phyloP scores from a whole-genome alignment of 1,140 invertebrate genomes.

The Dryas iulia region DNA sequence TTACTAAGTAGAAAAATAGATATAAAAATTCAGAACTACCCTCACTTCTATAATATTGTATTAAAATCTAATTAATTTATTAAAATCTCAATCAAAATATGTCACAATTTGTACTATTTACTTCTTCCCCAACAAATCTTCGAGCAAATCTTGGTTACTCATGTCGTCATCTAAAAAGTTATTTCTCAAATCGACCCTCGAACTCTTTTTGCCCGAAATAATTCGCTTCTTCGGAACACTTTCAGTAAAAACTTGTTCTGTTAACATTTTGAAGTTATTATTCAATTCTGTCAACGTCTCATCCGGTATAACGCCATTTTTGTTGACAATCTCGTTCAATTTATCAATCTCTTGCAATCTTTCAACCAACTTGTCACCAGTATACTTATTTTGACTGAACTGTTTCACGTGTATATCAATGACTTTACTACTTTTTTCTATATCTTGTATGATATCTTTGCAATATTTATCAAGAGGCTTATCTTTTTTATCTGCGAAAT shows the following conservation, averaged over 20 bases:
- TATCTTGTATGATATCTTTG: conserved; percentile 73
- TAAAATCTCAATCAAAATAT: neutral
- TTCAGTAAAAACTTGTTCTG: conserved; percentile 54
- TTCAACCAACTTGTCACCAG: conserved; percentile 68
- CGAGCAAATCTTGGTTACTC: conserved; percentile 64
- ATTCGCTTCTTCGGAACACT: conserved; percentile 51
- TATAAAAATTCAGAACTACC: neutral
- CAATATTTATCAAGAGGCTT: conserved; percentile 74
- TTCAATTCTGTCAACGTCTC: conserved; percentile 60
- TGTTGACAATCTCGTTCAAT: conserved; percentile 64
- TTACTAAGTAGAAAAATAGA: neutral
- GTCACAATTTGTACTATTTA: neutral
- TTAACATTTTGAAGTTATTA: conserved; percentile 70
- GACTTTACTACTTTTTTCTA: conserved; percentile 75
- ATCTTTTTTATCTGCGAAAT: conserved; percentile 47
- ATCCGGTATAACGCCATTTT: conserved; percentile 51
- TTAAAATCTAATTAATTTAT: neutral
- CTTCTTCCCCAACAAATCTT: conserved; percentile 69
- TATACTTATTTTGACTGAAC: conserved; percentile 63
- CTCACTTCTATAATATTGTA: neutral
- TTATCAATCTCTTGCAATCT: conserved; percentile 72
- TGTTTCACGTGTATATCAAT: conserved; percentile 76
- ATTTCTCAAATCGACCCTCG: conserved; percentile 42
- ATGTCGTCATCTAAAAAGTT: conserved; percentile 61
- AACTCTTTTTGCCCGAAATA: conserved; percentile 49